Base-by-base conservation (phyloP, 2,797 vertebrate genomes). In the Chloroceryle inda region DNA sequence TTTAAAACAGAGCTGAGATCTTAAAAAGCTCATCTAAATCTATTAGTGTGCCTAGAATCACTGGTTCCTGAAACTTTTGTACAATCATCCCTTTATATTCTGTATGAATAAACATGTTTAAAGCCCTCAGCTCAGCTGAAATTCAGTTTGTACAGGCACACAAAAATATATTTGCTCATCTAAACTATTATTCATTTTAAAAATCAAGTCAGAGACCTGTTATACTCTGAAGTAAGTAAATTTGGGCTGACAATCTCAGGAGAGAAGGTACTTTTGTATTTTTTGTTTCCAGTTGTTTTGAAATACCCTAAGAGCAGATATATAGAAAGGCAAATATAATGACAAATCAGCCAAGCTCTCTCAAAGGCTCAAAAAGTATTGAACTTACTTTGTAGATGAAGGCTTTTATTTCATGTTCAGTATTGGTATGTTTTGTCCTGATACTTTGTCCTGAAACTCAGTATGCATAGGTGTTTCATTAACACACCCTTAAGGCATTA, bases 21-120 rank as follows among this genome's bases (percentile, higher is more conserved):
- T 85, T 93, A 49, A 93, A 96, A 88, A 71, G 7, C 56, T 24
- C 74, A 19, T 66, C 58, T 92, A 91, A 94, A 74, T 68, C 66
- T 73, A 86, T 11, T 33, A 18, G 7, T 76, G 74, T 58, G 59
- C 64, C 49, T 40, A 72, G 76, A 92, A 94, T 77, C 35, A 47
- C 72, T 78, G 68, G 71, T 77, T 81, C 64, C 40, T 26, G 18
- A 88, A 58, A 71, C 72, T 91, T 89, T 94, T 92, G 66, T 83
- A 56, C 58, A 66, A 81, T 66, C 55, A 47, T 37, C 35, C 45
- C 76, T 96, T 92, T 86, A 58, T 78, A 95, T 95, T 55, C 72
- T 7, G 5, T 55, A 78, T 31, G 45, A 85, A 91, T 68, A 77
- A 85, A 89, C 13, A 27, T 16, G 4, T 72, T 85, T 75, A 72